Percentiles rank a stretch among this genome's conserved stretches.
These are phyloP conservation scores for Cheilosia pagana DNA, from an alignment of 2,888 invertebrate species.

Conservation along the genomic window DNA sequence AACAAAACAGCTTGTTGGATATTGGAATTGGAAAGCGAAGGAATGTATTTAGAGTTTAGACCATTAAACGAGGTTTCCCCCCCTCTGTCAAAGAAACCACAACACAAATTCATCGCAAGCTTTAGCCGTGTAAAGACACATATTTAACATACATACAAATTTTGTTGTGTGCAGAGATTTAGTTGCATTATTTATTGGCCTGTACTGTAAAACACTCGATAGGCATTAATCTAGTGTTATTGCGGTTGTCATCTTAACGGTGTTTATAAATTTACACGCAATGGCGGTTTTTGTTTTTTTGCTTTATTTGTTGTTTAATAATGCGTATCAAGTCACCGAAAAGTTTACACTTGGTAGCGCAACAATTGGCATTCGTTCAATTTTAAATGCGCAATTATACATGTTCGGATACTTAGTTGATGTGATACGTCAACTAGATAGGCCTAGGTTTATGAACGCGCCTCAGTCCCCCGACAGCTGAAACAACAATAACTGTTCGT, in stretches of 20 bases:
- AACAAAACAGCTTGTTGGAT: background rate
- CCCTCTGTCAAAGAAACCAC: constrained; percentile 8
- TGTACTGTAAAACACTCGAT: constrained; percentile 7
- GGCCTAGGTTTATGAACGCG: too few relatives aligned
- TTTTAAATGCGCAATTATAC: too few relatives aligned
- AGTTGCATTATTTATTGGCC: constrained; percentile 3
- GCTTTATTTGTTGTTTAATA: too few relatives aligned
- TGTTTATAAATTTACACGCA: constrained; percentile 18
- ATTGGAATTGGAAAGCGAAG: background rate
- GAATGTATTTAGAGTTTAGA: background rate
- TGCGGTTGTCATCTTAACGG: constrained; percentile 23
- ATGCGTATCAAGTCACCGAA: too few relatives aligned
- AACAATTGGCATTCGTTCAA: too few relatives aligned
- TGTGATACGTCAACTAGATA: too few relatives aligned
- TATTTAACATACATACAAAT: background rate
- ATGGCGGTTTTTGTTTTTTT: constrained; percentile 5
- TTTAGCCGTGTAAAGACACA: background rate
- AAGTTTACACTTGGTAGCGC: too few relatives aligned
- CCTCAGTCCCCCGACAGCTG: too few relatives aligned
- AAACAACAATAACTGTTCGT: too few relatives aligned
- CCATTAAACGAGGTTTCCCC: constrained; percentile 1
- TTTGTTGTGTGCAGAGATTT: background rate
- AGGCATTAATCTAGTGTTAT: constrained; percentile 16
- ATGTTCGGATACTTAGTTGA: too few relatives aligned
- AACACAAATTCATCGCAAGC: constrained; percentile 3